phyloP scores from a whole-genome alignment of 2,888 invertebrate species.

The Melinopterus prodromus region DNA sequence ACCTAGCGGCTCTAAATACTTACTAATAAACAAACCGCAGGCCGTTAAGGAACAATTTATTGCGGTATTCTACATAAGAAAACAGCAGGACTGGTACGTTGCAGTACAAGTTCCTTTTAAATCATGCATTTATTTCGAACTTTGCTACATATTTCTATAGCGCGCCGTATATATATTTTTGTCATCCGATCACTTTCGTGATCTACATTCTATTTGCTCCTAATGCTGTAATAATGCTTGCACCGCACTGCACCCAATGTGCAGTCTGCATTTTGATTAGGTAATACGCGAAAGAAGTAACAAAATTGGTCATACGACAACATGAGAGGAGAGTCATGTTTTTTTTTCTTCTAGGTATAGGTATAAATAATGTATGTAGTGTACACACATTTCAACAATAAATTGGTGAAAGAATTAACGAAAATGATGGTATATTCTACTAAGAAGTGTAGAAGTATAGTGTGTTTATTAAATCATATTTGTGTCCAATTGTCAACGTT shows the following conservation, averaged over 20 bases:
- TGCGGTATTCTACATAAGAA: background rate
- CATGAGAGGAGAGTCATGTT: background rate
- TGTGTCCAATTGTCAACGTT: too few species aligned
- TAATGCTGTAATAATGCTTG: background rate
- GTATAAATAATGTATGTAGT: background rate
- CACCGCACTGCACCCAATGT: background rate
- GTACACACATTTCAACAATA: background rate
- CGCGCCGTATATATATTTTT: background rate
- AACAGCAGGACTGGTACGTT: background rate
- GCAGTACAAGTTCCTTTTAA: background rate
- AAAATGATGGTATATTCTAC: too few species aligned
- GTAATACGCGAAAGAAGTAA: background rate
- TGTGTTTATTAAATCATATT: too few species aligned
- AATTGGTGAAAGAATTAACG: background rate
- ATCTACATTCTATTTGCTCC: background rate
- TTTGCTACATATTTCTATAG: background rate
- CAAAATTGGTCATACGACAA: background rate
- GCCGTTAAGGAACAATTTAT: background rate
- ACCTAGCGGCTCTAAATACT: background rate
- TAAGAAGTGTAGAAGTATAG: too few species aligned
- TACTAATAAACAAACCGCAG: background rate
- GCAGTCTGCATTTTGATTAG: background rate
- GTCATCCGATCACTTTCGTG: background rate
- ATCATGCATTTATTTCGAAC: background rate
- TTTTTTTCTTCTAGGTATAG: background rate